Evolutionary conservation across 2,797 vertebrate genomes (phyloP), one percentile per base, ranked within the genome.

Genomic region (Lerista edwardsae): DNA sequence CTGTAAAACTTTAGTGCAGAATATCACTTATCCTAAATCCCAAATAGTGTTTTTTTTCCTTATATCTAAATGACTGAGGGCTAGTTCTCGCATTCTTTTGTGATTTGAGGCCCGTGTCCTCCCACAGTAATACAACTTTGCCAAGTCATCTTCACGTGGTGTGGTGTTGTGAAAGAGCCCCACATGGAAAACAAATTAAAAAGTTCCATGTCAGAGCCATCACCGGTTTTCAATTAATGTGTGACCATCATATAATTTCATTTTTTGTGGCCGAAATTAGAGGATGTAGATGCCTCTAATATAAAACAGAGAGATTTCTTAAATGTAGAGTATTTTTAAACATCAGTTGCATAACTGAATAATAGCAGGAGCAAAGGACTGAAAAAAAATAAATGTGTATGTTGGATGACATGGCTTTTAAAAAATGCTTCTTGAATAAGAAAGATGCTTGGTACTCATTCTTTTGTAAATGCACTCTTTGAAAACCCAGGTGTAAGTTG

Each of bases 241-340:
- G 21, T 23, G 74, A 68, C 51, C 64, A 41, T 57, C 36, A 5
- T 47, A 72, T 51, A 68, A 85, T 69, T 41, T 68, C n/a, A 59
- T 83, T 72, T 85, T 71, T 81, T 0, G 0, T 31, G 23, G 1
- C 1, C 44, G 5, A 64, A 82, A 79, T 64, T 72, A 67, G 65
- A 82, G 79, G 84, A 44, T 0, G 0, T 34, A 61, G 0, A 0
- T 0, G 0, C 6, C 0, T 4, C 64, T 0, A 0, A 82, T 39
- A 27, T 31, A 62, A 80, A 89, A 55, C 79, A 86, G n/a, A 84
- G 76, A 51, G 47, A 69, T 85, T 87, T 36, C 68, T 87, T 31
- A 89, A 86, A 78, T 0, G 8, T 76, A 82, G 29, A 21, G 0
- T 47, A 34, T 59, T 27, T 51, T 39, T 25, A 85, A 39, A 31